phyloP scores from a whole-genome alignment of 2,888 invertebrate species.

The Xylota sylvarum region DNA sequence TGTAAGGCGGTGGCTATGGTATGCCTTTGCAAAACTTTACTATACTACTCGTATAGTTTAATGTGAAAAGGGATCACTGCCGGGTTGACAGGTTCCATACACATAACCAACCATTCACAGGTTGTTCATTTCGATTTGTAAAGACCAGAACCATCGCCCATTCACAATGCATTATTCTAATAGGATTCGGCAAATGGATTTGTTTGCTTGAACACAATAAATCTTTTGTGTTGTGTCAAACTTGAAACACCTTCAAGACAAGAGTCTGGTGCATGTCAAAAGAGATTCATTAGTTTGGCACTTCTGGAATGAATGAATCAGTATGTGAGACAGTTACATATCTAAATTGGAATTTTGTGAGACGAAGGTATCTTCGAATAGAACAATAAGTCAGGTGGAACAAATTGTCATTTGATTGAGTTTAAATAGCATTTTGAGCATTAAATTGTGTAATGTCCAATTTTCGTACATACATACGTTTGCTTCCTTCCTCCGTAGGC shows the following conservation, averaged over 20 bases:
- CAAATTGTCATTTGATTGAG: background rate
- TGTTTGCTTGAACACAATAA: constrained; percentile 64
- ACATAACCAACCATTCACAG: constrained; percentile 52
- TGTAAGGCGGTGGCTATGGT: too few species aligned
- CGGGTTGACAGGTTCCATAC: constrained; percentile 22
- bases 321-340: constrained; percentile 10
- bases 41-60: constrained; percentile 12
- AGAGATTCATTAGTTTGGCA: constrained; percentile 76
- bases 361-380: background rate
- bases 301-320: constrained; percentile 55
- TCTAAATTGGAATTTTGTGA: constrained; percentile 16
- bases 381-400: background rate
- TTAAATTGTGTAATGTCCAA: too few species aligned
- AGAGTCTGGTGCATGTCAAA: constrained; percentile 59
- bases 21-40: constrained; percentile 46
- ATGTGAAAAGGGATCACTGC: constrained; percentile 47
- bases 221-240: constrained; percentile 74
- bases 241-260: constrained; percentile 66
- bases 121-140: constrained; percentile 59
- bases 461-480: too few species aligned
- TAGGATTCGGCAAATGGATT: constrained; percentile 74
- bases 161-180: constrained; percentile 75
- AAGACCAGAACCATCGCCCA: constrained; percentile 18
- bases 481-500: too few species aligned
- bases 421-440: background rate